phyloP scores from a whole-genome alignment of 2,888 invertebrate species.

The Laothoe populi region DNA sequence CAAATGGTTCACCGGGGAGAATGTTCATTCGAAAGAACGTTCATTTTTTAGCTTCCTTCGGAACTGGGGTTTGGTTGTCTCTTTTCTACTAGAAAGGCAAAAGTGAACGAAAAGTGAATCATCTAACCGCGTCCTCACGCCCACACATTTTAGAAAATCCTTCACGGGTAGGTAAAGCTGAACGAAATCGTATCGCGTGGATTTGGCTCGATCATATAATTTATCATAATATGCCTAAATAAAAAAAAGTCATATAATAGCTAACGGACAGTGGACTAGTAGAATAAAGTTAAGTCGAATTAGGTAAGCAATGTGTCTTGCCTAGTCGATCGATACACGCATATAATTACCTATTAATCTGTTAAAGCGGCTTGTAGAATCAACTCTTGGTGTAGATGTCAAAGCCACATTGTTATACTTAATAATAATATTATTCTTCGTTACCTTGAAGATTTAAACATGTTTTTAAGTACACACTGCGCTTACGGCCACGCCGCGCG shows the following conservation, averaged over 20 bases:
- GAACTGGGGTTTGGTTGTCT: too few species aligned
- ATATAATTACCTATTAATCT: slow-evolving; percentile 64
- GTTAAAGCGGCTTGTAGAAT: slow-evolving; percentile 56
- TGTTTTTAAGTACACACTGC: slow-evolving; percentile 21
- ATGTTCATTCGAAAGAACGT: too few species aligned
- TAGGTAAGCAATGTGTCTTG: slow-evolving; percentile 71
- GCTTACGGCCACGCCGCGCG: slow-evolving; percentile 29
- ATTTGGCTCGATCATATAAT: neutral
- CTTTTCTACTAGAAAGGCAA: neutral
- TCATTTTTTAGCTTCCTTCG: neutral
- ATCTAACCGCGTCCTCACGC: neutral
- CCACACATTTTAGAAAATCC: slow-evolving; percentile 3
- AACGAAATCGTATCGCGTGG: neutral
- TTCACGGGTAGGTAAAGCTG: neutral
- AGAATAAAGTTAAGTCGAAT: too few species aligned
- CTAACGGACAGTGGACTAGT: too few species aligned
- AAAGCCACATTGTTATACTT: neutral
- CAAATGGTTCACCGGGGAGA: neutral
- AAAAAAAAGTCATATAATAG: neutral
- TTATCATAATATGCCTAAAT: neutral
- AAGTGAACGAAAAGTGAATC: neutral
- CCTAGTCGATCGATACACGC: slow-evolving; percentile 74
- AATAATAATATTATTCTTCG: neutral
- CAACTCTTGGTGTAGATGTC: slow-evolving; percentile 35
- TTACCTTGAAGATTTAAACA: neutral